Percentiles rank a stretch among this genome's conserved stretches.
Evolutionary conservation across 1,140 invertebrate species (phyloP).

Genomic region (Amyelois transitella): DNA sequence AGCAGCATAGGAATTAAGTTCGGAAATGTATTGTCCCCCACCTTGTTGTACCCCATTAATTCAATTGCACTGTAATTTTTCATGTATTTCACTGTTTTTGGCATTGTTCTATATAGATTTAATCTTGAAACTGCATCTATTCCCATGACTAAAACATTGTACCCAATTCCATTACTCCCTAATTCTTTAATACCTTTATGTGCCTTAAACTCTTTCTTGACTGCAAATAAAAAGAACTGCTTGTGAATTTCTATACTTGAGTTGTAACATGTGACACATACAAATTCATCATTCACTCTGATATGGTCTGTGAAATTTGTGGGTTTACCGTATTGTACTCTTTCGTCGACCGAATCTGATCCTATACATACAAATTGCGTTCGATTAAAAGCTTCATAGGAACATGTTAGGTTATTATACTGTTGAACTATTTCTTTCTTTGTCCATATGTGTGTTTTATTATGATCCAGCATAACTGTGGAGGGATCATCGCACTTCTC

Average conservation of each 20-base stretch:
- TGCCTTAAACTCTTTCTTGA: slow-evolving; percentile 39
- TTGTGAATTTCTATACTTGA: slow-evolving; percentile 71
- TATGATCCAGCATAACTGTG: slow-evolving; percentile 74
- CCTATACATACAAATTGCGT: slow-evolving; percentile 47
- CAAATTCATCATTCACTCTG: slow-evolving; percentile 74
- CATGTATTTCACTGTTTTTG: slow-evolving; percentile 78
- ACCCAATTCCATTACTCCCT: slow-evolving; percentile 21
- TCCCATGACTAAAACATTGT: slow-evolving; percentile 85
- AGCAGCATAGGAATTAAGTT: slow-evolving; percentile 84
- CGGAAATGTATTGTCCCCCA: slow-evolving; percentile 87
- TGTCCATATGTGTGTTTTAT: slow-evolving; percentile 75
- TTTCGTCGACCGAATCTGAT: slow-evolving; percentile 42
- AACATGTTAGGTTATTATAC: slow-evolving; percentile 76
- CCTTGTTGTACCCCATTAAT: slow-evolving; percentile 86
- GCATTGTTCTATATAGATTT: slow-evolving; percentile 88
- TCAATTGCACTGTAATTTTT: slow-evolving; percentile 77
- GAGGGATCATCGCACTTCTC: slow-evolving; percentile 36
- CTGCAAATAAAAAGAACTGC: slow-evolving; percentile 80
- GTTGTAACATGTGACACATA: slow-evolving; percentile 75
- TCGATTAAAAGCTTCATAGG: slow-evolving; percentile 77
- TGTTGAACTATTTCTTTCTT: slow-evolving; percentile 47
- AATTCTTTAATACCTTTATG: slow-evolving; percentile 8
- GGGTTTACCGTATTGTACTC: slow-evolving; percentile 49
- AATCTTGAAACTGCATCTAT: slow-evolving; percentile 90
- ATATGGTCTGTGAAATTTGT: slow-evolving; percentile 52